These are phyloP conservation scores for Acridotheres tristis DNA, from an alignment of 2,797 vertebrate genomes.

Conservation along the genomic window DNA sequence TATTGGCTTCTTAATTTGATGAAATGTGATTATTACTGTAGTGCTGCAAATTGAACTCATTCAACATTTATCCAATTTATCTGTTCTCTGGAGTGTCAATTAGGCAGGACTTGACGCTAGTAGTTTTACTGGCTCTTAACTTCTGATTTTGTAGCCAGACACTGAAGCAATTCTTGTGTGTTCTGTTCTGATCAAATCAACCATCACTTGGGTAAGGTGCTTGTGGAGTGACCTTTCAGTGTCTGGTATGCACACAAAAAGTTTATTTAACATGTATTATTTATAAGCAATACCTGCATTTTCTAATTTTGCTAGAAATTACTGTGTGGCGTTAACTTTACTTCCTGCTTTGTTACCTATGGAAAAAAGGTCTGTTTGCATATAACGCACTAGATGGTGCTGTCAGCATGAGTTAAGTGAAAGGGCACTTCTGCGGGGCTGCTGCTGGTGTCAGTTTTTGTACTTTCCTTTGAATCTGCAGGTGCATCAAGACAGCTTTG, in stretches of 20 bases:
- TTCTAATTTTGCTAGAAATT: neutral
- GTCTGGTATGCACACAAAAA: neutral
- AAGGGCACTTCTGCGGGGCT: rapidly evolving
- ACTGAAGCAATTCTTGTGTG: neutral
- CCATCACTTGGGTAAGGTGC: neutral
- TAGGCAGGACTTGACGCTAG: neutral
- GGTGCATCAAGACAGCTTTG: neutral
- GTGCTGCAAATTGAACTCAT: neutral
- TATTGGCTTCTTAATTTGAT: neutral
- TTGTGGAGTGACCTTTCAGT: neutral
- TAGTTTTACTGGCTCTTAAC: neutral
- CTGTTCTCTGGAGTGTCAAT: neutral
- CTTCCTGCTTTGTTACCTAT: neutral
- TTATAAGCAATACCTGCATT: neutral
- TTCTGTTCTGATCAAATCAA: neutral
- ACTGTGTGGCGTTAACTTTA: neutral
- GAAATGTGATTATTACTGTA: neutral
- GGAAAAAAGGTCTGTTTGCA: rapidly evolving
- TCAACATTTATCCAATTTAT: neutral
- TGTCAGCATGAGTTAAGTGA: neutral
- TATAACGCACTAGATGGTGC: conserved; percentile 40
- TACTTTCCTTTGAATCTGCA: neutral
- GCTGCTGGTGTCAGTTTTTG: neutral
- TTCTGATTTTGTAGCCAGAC: neutral
- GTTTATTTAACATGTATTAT: neutral